Base-by-base conservation (phyloP, 2,888 invertebrate genomes). In the Thymelicus sylvestris region DNA sequence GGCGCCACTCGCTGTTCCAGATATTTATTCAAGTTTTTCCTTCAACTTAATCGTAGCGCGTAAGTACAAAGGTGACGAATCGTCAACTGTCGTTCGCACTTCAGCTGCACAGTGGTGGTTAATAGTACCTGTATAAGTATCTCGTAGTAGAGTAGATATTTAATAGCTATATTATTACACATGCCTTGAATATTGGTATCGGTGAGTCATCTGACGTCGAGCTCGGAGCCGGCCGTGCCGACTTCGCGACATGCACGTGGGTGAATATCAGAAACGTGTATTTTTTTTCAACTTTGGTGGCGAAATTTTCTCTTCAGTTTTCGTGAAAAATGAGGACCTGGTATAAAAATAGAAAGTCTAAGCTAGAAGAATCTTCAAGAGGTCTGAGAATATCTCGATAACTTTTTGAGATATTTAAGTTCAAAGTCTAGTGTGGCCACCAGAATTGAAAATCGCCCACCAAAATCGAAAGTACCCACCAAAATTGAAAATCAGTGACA, bases 171-270 rank as follows among this genome's bases (percentile, higher is more conserved):
- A 73, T 57, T 74, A 65, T 71, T 60, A 74, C 77, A 75, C 75
- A 78, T 73, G 79, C 79, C 81, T 81, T 80, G 81, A 74, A 31
- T 77, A 76, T 76, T 72, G 76, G 75, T 68, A 68, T 72, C 74
- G 77, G 81, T 92, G 92, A 92, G 84, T 92, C 92, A 92, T 84
- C 80, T 78, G 83, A 72, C 81, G 83, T 79, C 81, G 78, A 76
- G 79, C 82, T 77, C 77, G 84, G 77, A 85, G 87, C 84, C 85
- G 83, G 84, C 88, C 86, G 86, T 86, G 83, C 81, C 79, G 79
- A 78, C 77, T 77, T 74, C 67, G 55, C 69, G 75, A 73, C 72
- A 75, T 67, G 70, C 73, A 75, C 71, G 69, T 76, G 73, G 69
- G 76, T n/a, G n/a, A n/a, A n/a, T n/a, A n/a, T n/a, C n/a, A n/a